These are phyloP conservation scores for Neotragus pygmaeus DNA, from an alignment of 2,113 vertebrate genomes.

Conservation along the genomic window DNA sequence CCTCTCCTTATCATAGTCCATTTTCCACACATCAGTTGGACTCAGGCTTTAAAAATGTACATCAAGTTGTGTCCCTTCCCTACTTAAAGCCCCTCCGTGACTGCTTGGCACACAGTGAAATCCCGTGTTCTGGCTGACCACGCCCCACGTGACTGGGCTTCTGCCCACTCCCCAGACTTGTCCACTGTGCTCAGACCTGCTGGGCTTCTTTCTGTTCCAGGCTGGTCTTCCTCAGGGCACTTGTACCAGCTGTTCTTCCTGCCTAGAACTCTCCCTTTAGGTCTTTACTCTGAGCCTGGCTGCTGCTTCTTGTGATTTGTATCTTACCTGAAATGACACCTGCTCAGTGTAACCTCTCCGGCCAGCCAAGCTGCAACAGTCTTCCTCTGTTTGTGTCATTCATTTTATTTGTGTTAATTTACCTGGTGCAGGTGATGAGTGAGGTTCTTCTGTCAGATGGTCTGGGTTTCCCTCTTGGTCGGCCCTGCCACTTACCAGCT, in stretches of 20 bases:
- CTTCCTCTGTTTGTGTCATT: background rate
- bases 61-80: background rate
- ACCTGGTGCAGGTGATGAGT: background rate
- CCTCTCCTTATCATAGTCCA: background rate
- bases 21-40: background rate
- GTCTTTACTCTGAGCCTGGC: background rate
- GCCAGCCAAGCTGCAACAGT: too few species aligned
- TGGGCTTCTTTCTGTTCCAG: background rate
- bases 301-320: background rate
- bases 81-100: background rate
- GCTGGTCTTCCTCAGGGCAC: background rate
- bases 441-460: background rate
- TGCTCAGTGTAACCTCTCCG: background rate
- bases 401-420: background rate
- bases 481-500: background rate
- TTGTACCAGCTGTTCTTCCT: background rate
- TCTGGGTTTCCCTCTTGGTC: background rate
- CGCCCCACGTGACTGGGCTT: background rate
- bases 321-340: background rate
- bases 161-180: accelerated
- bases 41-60: background rate
- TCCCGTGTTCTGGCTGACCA: background rate
- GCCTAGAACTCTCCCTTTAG: background rate
- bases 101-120: background rate
- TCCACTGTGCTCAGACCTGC: background rate